Base-by-base conservation (phyloP, 2,888 invertebrate genomes). In the Epicampocera succincta region DNA sequence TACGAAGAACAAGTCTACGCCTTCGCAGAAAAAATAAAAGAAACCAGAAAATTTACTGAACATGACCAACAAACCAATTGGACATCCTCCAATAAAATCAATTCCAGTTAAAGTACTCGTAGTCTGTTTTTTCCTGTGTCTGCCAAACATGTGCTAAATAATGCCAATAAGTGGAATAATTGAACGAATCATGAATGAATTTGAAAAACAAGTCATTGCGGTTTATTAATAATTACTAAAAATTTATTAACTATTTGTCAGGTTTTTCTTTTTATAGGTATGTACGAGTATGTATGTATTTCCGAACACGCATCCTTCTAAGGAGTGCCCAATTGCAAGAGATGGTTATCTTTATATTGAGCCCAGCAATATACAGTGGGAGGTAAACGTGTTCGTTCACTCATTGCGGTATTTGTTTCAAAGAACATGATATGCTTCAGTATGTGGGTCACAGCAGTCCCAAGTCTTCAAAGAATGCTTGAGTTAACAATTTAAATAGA, bases 191-290 rank as follows among this genome's bases (percentile, higher is more conserved):
- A 9, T 6, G 58, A 50, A 63, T 69, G 58, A 50, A 25, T 52
- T 61, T 15, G 19, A n/a, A 60, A 63, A 52, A 33, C 11, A 13
- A 38, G 29, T 54, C n/a, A 15, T 19, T 42, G 19, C n/a, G 5
- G 8, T 4, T 60, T 15, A 87, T 86, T 85, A 84, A 87, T 89
- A 89, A 89, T 89, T 89, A 88, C 81, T 85, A 84, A 84, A 87
- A 87, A 88, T 88, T 88, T 87, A 89, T 89, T 85, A 83, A 84
- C 85, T 78, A 86, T 87, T 86, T 87, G 87, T 85, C 81, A 81
- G 72, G n/a, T n/a, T 75, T 71, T 80, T 74, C 56, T 66, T 25
- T 61, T 52, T 19, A 52, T 42, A 69, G 60, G 60, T 60, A 68
- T 44, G 21, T 13, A 29, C 21, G 25, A 33, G 29, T 19, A 40